These are phyloP conservation scores for Sigmodon hispidus DNA, from an alignment of 2,113 vertebrate genomes.

Conservation along the genomic window DNA sequence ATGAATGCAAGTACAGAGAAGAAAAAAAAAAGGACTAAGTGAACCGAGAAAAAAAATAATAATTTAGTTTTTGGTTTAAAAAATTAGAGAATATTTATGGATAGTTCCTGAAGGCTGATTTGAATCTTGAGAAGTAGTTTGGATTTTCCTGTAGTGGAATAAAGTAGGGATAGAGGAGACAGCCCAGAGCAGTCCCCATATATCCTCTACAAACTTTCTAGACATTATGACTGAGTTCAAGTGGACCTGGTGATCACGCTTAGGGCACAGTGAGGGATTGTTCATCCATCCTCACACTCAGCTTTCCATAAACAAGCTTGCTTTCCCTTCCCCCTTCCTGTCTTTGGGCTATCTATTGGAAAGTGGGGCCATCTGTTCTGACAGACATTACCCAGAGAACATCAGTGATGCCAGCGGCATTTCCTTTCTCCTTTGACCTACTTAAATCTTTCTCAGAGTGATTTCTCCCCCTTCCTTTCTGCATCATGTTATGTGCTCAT, in stretches of 20 bases:
- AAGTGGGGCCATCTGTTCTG: conserved; percentile 70
- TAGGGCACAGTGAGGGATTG: neutral
- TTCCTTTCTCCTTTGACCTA: conserved; percentile 70
- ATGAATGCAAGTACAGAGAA: neutral
- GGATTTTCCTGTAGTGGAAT: neutral
- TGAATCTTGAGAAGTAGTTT: neutral
- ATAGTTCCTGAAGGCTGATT: neutral
- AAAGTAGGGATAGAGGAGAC: neutral
- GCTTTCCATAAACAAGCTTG: conserved; percentile 32
- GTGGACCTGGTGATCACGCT: neutral
- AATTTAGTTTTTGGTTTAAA: neutral
- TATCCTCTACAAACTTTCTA: neutral
- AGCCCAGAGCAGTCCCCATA: no score
- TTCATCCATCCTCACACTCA: neutral
- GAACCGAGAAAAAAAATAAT: neutral
- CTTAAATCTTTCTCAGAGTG: conserved; percentile 41
- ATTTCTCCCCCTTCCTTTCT: neutral
- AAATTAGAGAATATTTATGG: neutral
- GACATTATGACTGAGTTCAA: neutral
- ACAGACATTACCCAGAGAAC: conserved; percentile 61
- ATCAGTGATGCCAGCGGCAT: conserved; percentile 26
- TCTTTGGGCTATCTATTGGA: conserved; percentile 47
- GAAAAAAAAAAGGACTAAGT: neutral
- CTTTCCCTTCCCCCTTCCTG: conserved; percentile 8
- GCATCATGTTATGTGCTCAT: neutral